Evolutionary conservation across 2,888 invertebrate species (phyloP).

Genomic region (Metopia argyrocephala): DNA sequence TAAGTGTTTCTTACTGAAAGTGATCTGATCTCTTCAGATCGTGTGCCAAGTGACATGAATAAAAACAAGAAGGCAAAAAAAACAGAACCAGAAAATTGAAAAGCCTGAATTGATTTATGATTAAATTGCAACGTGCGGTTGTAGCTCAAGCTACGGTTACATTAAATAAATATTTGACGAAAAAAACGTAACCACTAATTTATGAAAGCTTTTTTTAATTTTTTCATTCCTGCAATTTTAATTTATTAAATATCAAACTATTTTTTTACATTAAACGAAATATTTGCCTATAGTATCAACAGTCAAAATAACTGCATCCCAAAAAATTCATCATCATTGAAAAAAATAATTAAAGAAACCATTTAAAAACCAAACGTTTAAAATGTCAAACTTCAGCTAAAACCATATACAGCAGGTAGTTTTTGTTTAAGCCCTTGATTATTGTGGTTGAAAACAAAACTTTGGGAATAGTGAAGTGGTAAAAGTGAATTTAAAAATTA

Average conservation of each 20-base stretch:
- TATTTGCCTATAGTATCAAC: too few species aligned
- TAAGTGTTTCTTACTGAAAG: constrained; percentile 36
- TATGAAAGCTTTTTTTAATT: too few species aligned
- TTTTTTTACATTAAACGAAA: neutral
- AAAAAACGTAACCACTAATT: too few species aligned
- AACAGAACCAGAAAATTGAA: neutral
- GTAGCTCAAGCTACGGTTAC: neutral
- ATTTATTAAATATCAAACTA: too few species aligned
- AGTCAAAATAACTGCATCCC: too few species aligned
- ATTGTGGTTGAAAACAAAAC: neutral
- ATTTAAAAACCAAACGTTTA: neutral
- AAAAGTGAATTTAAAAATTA: constrained; percentile 7
- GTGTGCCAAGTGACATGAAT: constrained; percentile 59
- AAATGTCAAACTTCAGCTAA: neutral
- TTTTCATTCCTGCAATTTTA: too few species aligned
- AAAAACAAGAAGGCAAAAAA: neutral
- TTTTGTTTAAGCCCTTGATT: neutral
- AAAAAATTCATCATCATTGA: too few species aligned
- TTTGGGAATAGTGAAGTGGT: neutral
- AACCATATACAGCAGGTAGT: constrained; percentile 24
- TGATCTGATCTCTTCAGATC: constrained; percentile 42
- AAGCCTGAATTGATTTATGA: constrained; percentile 49
- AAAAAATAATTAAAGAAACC: too few species aligned
- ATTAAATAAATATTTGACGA: neutral
- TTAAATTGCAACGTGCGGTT: constrained; percentile 2